Percentiles rank a stretch among this genome's conserved stretches.
These are phyloP conservation scores for Mythimna loreyi DNA, from an alignment of 2,888 invertebrate genomes.

Conservation along the genomic window DNA sequence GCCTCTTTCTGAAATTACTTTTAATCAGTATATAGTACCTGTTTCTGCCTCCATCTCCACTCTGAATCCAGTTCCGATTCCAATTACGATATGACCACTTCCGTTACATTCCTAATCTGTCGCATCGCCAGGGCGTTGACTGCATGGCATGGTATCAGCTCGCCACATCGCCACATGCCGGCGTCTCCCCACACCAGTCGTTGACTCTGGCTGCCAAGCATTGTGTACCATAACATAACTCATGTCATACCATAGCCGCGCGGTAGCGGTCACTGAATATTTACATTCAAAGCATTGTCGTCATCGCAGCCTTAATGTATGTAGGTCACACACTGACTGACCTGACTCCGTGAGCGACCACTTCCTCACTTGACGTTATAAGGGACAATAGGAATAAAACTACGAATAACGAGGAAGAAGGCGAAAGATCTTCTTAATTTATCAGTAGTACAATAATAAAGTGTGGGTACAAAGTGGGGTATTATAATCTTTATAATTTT, in stretches of 20 bases:
- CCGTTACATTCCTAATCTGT: background rate
- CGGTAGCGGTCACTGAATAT: slow-evolving; percentile 5
- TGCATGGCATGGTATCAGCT: slow-evolving; percentile 6
- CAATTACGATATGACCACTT: no score
- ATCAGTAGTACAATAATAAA: background rate
- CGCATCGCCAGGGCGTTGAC: slow-evolving; percentile 1
- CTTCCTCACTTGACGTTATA: no score
- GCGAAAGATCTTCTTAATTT: background rate
- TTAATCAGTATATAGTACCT: no score
- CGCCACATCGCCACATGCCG: background rate
- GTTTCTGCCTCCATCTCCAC: no score
- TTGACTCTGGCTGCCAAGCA: slow-evolving; percentile 3
- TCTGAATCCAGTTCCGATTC: no score
- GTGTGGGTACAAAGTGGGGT: no score
- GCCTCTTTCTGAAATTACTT: no score
- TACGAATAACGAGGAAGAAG: background rate
- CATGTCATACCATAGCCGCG: slow-evolving; percentile 14
- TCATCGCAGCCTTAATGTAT: slow-evolving; percentile 11
- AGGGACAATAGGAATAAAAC: background rate
- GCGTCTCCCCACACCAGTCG: background rate
- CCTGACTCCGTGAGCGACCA: background rate
- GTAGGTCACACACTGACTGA: background rate
- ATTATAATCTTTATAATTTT: background rate
- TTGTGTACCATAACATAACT: slow-evolving; percentile 4
- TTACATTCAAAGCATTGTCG: slow-evolving; percentile 24